Evolutionary conservation across 2,113 vertebrate species (phyloP), one percentile per base, ranked within the genome.

Genomic region (Alouatta palliata): DNA sequence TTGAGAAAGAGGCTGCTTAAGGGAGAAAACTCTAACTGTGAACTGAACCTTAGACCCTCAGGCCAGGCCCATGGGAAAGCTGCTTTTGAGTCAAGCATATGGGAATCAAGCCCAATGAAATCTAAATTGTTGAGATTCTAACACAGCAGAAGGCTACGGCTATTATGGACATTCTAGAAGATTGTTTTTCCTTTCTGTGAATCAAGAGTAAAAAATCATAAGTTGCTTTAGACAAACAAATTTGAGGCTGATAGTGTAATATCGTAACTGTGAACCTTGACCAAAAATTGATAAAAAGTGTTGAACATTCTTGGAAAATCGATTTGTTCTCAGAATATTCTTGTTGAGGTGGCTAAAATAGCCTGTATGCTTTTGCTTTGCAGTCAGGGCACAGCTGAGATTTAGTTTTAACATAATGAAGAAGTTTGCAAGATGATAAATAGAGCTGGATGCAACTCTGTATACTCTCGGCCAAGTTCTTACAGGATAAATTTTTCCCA

Each of bases 371-470:
- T 87, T 95, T 96, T 84, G 23, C 49, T 37, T 84, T 96, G 61
- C 91, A 91, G 66, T 97, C 64, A 89, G 91, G 87, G 66, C 76
- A 79, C 95, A 97, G 95, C 94, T 97, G 96, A 98, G 93, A 94
- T 95, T 97, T 94, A 37, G 75, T 96, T 97, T 94, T 95, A 96
- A 97, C 96, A 91, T 89, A 97, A 96, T 92, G 86, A 97, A 95
- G 88, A 97, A 97, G 94, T 97, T 94, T 96, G 85, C 91, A 95
- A 76, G 73, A 97, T 96, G 97, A 97, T 94, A 97, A 97, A 97
- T 96, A 92, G 94, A 91, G 77, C 79, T 97, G 87, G 91, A 96
- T 87, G 52, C 61, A 91, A 27, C 75, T 89, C 85, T 80, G 5
- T 37, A 20, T 91, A 87, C 35, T 96, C 86, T 89, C 73, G 43